Evolutionary conservation across 2,888 invertebrate genomes (phyloP), one percentile per base, ranked within the genome.

Genomic region (Erebia aethiops): DNA sequence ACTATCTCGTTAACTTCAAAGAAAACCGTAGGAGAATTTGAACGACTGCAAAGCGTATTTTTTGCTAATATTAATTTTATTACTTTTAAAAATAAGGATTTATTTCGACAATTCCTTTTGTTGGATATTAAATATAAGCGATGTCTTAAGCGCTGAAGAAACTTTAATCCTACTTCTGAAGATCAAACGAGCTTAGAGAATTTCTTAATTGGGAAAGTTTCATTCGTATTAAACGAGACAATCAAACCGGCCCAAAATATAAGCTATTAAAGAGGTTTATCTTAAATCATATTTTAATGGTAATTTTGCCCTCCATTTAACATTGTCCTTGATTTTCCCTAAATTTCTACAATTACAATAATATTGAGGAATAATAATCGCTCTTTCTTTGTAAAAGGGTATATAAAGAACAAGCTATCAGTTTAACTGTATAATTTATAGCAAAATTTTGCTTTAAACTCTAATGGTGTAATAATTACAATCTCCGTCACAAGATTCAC

Each of bases 171-270:
- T 66, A 49, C 54, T 54, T 60, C 16, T n/a, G 67, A 60, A 58
- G 69, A 69, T 64, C 67, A 62, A 64, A 72, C 58, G 35, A 67
- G 58, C 26, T 71, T 71, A 71, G 67, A 63, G 63, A 63, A 69
- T 61, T 71, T 69, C 69, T 64, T 73, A 67, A 73, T 73, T 73
- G 63, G 66, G 69, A 73, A 73, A 73, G 66, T 73, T 73, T 71
- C 35, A 64, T 68, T 60, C 54, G 64, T 68, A 64, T 65, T 43
- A 52, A 43, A 41, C 62, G 13, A 58, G 43, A 43, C 57, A 41
- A 65, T 62, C 21, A 18, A 18, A 46, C 21, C 46, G 21, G 14
- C 13, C 14, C 49, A 46, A 49, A 46, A 46, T 62, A 43, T 49
- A 21, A 49, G 61, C 41, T 10, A 61, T 61, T 61, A 61, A 18